These are phyloP conservation scores for Saimiri boliviensis DNA, from an alignment of 2,113 vertebrate genomes.

Conservation along the genomic window DNA sequence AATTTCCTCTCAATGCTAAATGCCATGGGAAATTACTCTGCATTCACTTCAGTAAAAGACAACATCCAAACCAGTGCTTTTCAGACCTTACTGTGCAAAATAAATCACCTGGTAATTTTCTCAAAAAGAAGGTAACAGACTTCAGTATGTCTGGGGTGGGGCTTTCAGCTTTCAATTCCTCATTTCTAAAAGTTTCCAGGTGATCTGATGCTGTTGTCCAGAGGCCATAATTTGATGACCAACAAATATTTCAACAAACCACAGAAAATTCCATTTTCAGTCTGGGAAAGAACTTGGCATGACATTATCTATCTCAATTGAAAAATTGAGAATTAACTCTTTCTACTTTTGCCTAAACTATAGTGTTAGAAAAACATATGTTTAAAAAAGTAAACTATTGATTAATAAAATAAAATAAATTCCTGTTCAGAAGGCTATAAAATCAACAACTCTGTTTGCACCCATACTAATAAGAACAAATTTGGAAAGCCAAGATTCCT, in stretches of 20 bases:
- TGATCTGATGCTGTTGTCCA: not conserved
- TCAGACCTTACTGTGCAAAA: not conserved
- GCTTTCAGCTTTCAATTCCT: not conserved
- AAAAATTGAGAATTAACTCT: not conserved
- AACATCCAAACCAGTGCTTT: not conserved
- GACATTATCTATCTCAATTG: not conserved
- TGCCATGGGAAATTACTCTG: not conserved
- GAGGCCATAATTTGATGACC: not conserved
- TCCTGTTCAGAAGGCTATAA: not conserved
- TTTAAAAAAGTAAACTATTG: not conserved
- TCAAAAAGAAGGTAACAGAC: not conserved
- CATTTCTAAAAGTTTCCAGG: not conserved
- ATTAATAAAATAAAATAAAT: conserved; percentile 10
- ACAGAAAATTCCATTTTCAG: not conserved
- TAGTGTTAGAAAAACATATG: not conserved
- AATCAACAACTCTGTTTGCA: not conserved
- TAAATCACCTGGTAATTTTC: not conserved
- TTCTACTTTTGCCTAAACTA: not conserved
- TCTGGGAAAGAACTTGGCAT: not conserved
- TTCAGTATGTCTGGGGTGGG: not conserved
- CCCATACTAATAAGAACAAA: not conserved
- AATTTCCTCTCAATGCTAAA: not conserved
- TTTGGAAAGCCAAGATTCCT: not conserved
- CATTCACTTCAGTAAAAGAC: not conserved
- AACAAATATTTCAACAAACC: not conserved